Base-by-base conservation (phyloP, 2,888 invertebrate species). In the Drosophila mimica region DNA sequence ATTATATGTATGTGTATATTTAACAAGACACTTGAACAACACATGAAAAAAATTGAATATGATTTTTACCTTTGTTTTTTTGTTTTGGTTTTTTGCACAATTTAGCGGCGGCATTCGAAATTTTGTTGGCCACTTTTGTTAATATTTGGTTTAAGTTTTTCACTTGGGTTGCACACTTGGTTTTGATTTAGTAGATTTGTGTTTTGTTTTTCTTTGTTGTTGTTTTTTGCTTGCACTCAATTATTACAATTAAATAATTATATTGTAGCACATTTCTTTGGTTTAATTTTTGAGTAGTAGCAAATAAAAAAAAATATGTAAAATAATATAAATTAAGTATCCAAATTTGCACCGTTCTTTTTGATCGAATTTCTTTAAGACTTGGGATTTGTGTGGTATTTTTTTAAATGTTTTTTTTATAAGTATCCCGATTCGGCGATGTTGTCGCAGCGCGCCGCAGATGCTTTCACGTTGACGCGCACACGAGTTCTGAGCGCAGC, bases 391-490 rank as follows among this genome's bases (percentile, higher is more conserved):
- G 52, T 64, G 13, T 59, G 30, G 43, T 58, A 9, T 48, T 61
- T 53, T 52, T 43, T 40, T 43, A 15, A 40, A 40, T 28, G 48
- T 49, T 38, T 28, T 56, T 56, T 20, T 34, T 31, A 56, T 48
- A 11, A 57, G 40, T 70, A 68, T 68, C 68, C 68, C 68, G 68
- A 51, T 68, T 30, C 30, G 57, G 2, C 28, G 28, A 30, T 43
- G 17, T 28, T 62, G 38, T 73, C 79, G 79, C 40, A 75, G 82
- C 82, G 82, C 83, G 74, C 63, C 77, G 68, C 70, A 74, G 91
- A 85, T 91, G 91, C 91, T 85, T 88, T 82, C 87, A 79, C 84
- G 83, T 88, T 88, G 88, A 88, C 91, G 90, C 90, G 90, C 92
- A 81, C 90, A 85, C 90, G 90, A 88, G 81, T 82, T 91, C 87